Evolutionary conservation across 2,888 invertebrate species (phyloP), one percentile per base, ranked within the genome.

Genomic region (Lithosia quadra): DNA sequence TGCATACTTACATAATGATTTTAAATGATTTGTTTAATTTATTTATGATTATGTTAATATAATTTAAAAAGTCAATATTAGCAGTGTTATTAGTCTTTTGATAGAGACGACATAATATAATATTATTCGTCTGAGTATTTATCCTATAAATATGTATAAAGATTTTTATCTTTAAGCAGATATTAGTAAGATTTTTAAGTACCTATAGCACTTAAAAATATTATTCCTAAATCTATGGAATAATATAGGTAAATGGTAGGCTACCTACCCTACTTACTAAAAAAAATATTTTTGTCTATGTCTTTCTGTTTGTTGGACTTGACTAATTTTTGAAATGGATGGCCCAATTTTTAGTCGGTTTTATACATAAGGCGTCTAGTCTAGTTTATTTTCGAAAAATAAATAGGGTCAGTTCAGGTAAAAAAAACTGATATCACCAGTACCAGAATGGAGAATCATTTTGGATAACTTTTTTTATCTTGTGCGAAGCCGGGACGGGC

Each of bases 21-120:
- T 49, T 2, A 10, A 34, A 34, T 7, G 49, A 9, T n/a, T 49
- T n/a, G 49, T 49, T n/a, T 49, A 49, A 49, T n/a, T 49, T 49
- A 49, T 49, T 49, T 9, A 49, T n/a, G n/a, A 49, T n/a, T 49
- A n/a, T 49, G 49, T 49, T 49, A n/a, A n/a, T 49, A 49, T 49
- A 7, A 49, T 49, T 49, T 49, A n/a, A 49, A 49, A 49, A 49
- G 49, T 49, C 49, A 49, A 49, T 49, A 49, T 49, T 49, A 8
- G 18, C 1, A 18, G 18, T 49, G 5, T n/a, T n/a, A 49, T 49
- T 49, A 49, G 49, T 9, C 8, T 34, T 34, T 2, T 49, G 49
- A 2, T 1, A 43, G 43, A 43, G 43, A 18, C 18, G 18, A 43
- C 43, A 49, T 9, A 49, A 0, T n/a, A 43, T 43, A 5, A 9